Conservation (phyloP, 2,888 invertebrate species). For the Sclerodermus sp. region DNA sequence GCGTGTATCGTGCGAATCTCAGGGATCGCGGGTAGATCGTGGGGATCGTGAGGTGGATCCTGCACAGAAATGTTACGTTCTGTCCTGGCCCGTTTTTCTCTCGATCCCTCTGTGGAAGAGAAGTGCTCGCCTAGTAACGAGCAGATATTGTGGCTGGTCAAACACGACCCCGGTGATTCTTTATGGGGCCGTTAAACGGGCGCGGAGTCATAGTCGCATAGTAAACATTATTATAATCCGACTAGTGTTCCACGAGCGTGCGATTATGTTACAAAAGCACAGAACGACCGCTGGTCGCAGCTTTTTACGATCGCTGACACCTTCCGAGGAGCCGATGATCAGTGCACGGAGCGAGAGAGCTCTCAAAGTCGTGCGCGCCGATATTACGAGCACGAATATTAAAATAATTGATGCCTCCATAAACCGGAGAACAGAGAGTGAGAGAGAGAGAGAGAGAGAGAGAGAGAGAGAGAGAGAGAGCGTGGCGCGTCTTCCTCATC, state of each 20-base stretch:
- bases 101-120: constrained; percentile 2
- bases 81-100: neutral
- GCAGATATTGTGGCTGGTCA: constrained; percentile 38
- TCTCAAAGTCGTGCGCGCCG: constrained; percentile 18
- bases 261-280: constrained; percentile 36
- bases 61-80: too few relatives aligned
- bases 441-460: too few relatives aligned
- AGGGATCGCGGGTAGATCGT: too few relatives aligned
- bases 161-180: constrained; percentile 42
- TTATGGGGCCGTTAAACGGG: constrained; percentile 45
- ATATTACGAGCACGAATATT: constrained; percentile 49
- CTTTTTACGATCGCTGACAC: constrained; percentile 47
- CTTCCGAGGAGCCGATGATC: constrained; percentile 24
- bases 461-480: too few relatives aligned
- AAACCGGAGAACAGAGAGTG: constrained; percentile 32
- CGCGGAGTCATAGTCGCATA: constrained; percentile 36
- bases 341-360: constrained; percentile 6
- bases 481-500: too few relatives aligned
- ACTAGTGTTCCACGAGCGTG: constrained; percentile 25
- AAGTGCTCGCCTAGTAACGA: constrained; percentile 25
- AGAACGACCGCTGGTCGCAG: constrained; percentile 16
- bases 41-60: too few relatives aligned
- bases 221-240: constrained; percentile 48
- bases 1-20: too few relatives aligned
- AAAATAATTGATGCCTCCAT: constrained; percentile 51